Evolutionary conservation across 2,113 vertebrate species (phyloP).

Genomic region (Phalacrocorax brasilianus): DNA sequence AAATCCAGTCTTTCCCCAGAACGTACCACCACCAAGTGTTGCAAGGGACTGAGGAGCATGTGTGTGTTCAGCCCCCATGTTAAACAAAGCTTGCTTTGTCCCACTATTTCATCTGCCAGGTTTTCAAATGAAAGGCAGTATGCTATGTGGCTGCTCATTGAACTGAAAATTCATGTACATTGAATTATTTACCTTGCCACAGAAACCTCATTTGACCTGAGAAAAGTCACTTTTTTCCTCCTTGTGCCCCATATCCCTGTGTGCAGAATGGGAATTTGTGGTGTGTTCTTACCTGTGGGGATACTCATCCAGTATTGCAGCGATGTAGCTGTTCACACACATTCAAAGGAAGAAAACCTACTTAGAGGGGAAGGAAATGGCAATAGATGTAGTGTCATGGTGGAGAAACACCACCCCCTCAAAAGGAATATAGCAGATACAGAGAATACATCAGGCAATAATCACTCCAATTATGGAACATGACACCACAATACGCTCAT

Average conservation of each 20-base stretch:
- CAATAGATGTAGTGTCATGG: neutral
- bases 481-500: neutral
- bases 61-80: neutral
- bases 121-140: neutral
- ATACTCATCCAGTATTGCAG: neutral
- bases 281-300: neutral
- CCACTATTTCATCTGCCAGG: neutral
- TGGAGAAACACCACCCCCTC: neutral
- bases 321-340: too few relatives aligned
- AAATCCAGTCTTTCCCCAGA: neutral
- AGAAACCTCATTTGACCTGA: slow-evolving; percentile 2
- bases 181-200: neutral
- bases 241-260: rapidly evolving
- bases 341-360: neutral
- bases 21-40: neutral
- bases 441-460: neutral
- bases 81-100: neutral
- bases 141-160: neutral
- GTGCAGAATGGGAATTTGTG: neutral
- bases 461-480: neutral
- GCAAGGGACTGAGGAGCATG: neutral
- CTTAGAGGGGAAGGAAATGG: neutral
- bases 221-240: neutral
- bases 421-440: neutral
- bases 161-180: neutral